Percentiles rank a stretch among this genome's conserved stretches.
phyloP scores from a whole-genome alignment of 2,113 vertebrate genomes.

The Eulemur macaco region DNA sequence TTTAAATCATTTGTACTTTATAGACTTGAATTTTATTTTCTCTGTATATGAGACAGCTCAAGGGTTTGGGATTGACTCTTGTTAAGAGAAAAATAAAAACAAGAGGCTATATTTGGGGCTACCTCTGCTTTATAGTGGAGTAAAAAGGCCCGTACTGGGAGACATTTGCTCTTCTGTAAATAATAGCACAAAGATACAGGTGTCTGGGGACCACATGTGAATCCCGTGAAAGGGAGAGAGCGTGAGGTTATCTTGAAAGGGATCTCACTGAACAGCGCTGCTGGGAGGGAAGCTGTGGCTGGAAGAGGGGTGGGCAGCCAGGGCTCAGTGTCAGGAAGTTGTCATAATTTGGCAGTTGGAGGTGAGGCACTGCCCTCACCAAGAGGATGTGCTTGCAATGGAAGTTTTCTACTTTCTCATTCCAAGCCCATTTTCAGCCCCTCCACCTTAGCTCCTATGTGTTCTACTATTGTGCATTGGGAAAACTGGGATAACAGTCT shows the following conservation, averaged over 20 bases:
- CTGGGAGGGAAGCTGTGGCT: neutral
- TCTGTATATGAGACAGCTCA: neutral
- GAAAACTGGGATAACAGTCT: neutral
- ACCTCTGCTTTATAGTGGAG: neutral
- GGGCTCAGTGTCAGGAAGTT: neutral
- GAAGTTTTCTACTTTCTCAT: neutral
- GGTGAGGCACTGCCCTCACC: neutral
- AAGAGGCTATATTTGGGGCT: neutral
- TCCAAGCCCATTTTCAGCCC: neutral
- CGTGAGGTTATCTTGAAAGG: neutral
- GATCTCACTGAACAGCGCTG: neutral
- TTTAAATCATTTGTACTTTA: neutral
- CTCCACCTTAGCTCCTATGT: neutral
- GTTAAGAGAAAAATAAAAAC: neutral
- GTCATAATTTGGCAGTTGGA: no score
- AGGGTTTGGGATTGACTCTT: neutral
- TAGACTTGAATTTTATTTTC: neutral
- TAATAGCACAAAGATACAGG: neutral
- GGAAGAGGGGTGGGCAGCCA: fast-evolving
- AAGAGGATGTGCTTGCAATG: neutral
- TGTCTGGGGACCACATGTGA: neutral
- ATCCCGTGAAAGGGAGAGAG: neutral
- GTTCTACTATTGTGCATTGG: neutral
- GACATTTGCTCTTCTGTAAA: neutral
- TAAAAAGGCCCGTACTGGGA: fast-evolving